These are phyloP conservation scores for Leptatherina wallacei DNA, from an alignment of 2,797 vertebrate genomes.

Conservation along the genomic window DNA sequence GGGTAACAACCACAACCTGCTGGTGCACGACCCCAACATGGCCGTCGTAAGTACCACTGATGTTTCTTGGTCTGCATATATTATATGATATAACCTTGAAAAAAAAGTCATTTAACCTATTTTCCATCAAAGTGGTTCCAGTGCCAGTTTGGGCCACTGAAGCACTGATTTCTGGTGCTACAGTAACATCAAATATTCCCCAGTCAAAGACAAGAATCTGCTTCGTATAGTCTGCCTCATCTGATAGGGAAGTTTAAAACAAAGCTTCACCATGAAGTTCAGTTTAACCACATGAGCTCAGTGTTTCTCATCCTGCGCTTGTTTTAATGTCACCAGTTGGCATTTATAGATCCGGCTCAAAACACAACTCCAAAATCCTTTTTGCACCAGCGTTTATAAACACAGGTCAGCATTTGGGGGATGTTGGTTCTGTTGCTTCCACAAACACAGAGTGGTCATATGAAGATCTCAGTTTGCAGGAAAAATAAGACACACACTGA, in stretches of 20 bases:
- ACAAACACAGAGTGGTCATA: neutral
- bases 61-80: too few species aligned
- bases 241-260: neutral
- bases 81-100: too few species aligned
- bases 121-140: neutral
- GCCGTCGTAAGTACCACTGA: conserved; percentile 70
- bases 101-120: too few species aligned
- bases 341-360: neutral
- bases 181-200: neutral
- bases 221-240: neutral
- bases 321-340: neutral
- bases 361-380: neutral
- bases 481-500: neutral
- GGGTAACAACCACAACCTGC: conserved; percentile 83
- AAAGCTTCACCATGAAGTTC: neutral
- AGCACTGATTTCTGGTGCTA: neutral
- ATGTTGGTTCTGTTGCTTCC: neutral
- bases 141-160: neutral
- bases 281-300: neutral
- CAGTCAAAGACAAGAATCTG: neutral
- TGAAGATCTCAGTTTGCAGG: neutral
- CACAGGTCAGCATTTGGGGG: neutral
- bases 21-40: conserved; percentile 91
- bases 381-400: neutral
- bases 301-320: neutral